phyloP scores from a whole-genome alignment of 2,888 invertebrate species.

The Torymus aiolomorphi region DNA sequence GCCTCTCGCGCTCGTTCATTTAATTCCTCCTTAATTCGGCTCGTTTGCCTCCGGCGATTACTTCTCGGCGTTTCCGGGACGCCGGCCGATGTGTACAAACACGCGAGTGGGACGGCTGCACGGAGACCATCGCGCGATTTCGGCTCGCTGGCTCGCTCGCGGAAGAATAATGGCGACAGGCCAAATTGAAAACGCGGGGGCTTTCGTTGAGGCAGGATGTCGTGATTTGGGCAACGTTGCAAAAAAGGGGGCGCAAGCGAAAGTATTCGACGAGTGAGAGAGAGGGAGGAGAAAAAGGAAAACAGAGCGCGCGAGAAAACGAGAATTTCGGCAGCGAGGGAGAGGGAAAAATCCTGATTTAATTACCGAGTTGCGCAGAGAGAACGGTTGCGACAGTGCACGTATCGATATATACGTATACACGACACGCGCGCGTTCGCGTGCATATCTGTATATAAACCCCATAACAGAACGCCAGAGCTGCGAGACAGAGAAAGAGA shows the following conservation, averaged over 20 bases:
- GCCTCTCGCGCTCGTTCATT: constrained; percentile 50
- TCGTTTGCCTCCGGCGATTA: constrained; percentile 43
- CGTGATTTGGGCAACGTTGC: constrained; percentile 34
- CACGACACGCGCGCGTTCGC: neutral
- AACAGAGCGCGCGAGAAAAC: neutral
- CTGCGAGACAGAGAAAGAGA: neutral
- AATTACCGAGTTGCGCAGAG: constrained; percentile 21
- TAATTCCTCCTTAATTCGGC: constrained; percentile 58
- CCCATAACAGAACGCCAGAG: constrained; percentile 10
- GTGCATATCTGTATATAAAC: neutral
- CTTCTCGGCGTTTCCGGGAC: constrained; percentile 1
- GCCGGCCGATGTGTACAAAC: too few relatives aligned
- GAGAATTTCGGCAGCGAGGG: constrained; percentile 14
- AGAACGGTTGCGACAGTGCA: constrained; percentile 7
- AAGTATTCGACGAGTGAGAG: neutral
- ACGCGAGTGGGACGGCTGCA: too few relatives aligned
- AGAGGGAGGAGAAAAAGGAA: neutral
- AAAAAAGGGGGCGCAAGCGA: neutral
- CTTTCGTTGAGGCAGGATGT: neutral
- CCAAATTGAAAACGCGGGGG: constrained; percentile 47
- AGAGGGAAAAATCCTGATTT: constrained; percentile 37
- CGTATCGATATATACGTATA: constrained; percentile 9
- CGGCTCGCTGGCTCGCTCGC: too few relatives aligned
- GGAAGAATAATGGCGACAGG: constrained; percentile 43
- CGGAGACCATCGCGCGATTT: too few relatives aligned